A percentile compares a stretch with the other conserved stretches of the same genome.
Conservation (phyloP, 2,888 invertebrate species). For the Aphelenchoides bicaudatus region DNA sequence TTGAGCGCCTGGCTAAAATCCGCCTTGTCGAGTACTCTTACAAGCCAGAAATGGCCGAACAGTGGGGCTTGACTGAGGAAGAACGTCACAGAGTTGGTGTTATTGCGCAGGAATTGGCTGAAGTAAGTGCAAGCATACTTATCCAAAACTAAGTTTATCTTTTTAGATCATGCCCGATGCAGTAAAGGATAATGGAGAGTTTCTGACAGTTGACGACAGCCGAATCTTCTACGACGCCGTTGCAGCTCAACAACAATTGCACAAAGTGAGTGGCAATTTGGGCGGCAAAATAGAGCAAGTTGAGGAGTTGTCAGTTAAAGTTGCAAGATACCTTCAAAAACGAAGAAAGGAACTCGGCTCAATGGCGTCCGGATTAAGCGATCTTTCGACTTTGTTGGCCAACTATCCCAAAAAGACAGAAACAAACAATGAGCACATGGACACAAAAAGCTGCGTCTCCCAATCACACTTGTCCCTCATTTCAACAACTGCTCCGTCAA, state of each 20-base stretch:
- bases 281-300: constrained; percentile 89
- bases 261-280: constrained; percentile 88
- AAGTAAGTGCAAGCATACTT: too few relatives aligned
- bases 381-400: constrained; percentile 14
- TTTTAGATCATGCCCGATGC: constrained; percentile 96
- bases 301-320: constrained; percentile 70
- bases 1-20: constrained; percentile 83
- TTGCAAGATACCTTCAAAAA: constrained; percentile 66
- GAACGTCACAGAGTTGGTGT: constrained; percentile 80
- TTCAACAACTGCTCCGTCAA: constrained; percentile 28
- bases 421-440: background rate
- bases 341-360: constrained; percentile 38
- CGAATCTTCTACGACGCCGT: constrained; percentile 97
- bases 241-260: constrained; percentile 93
- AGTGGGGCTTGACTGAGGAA: constrained; percentile 71
- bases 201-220: constrained; percentile 96
- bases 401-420: background rate
- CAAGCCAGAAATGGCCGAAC: constrained; percentile 75
- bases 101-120: constrained; percentile 83
- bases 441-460: constrained; percentile 20
- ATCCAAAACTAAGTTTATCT: too few relatives aligned
- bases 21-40: constrained; percentile 79
- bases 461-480: constrained; percentile 35
- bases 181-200: constrained; percentile 82
- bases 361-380: constrained; percentile 36